Base-by-base conservation (phyloP, 2,113 vertebrate species). In the Scopus umbretta region DNA sequence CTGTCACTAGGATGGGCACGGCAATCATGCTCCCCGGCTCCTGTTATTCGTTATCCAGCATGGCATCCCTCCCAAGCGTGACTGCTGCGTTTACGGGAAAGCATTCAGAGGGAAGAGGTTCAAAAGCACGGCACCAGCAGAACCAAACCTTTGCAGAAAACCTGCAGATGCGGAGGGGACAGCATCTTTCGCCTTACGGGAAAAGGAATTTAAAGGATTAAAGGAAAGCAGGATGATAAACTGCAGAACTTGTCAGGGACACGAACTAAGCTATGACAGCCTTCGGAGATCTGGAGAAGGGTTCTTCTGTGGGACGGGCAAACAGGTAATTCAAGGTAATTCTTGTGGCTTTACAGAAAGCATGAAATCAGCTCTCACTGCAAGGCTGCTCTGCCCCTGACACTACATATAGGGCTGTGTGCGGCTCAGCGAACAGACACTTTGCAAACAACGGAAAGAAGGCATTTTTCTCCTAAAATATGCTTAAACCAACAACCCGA, bases 31-130 rank as follows among this genome's bases (percentile, higher is more conserved):
- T 67, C 92, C 59, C 95, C 90, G 90, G 80, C 95, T 96, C 92
- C 90, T 43, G 79, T 97, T 95, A 90, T 63, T 88, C 52, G 38
- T 96, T 92, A 96, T 86, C 91, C 87, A 75, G 89, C 49, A 91
- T 34, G 91, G 96, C 94, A 94, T 70, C 93, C 78, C 92, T 97
- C 88, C 88, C 95, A 80, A 74, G 81, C 93, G 43, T 65, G 87
- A 86, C 88, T 84, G 88, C 96, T 84, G 88, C 96, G 81, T 92
- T 97, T 96, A 42, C 40, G 55, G 94, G 93, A 95, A 96, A 94
- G 67, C 36, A 63, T 36, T 68, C 76, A 22, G 47, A 78, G 81
- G 72, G 68, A 7, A 26, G 78, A 88, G 66, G 53, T 29, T 34
- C 16, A 20, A 10, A 68, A 82, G 61, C 80, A 73, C 76, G 73